Base-by-base conservation (phyloP, 1,140 invertebrate genomes). In the Pararge aegeria region DNA sequence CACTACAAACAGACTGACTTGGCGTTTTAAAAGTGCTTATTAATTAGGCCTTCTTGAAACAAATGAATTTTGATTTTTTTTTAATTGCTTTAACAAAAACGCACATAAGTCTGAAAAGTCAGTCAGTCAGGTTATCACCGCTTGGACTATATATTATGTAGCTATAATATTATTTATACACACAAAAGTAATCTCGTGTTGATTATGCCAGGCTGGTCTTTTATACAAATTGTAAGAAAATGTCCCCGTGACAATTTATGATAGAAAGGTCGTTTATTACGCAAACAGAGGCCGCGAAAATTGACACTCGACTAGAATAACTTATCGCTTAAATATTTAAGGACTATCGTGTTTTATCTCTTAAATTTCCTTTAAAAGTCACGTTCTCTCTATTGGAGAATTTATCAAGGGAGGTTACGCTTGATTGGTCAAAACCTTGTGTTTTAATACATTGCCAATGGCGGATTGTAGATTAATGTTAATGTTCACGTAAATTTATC, bases 221-320 rank as follows among this genome's bases (percentile, higher is more conserved):
- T n/a, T n/a, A n/a, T n/a, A n/a, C n/a, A 20, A 46, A 46, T 19
- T 46, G 2, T 42, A 12, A 16, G 38, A 42, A 42, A 19, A 1
- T 20, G 19, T 46, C 15, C 19, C 18, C 16, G 42, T 46, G 42
- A 46, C 18, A 21, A 46, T 46, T 46, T 46, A 20, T 1, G 42
- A 20, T 20, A 46, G 42, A 4, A 19, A 46, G 19, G 16, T 12
- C 42, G 6, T 46, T 46, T 46, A 20, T 46, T 46, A 46, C 42
- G 19, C 42, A 46, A 46, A 46, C 42, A 46, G 18, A 20, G 19
- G 42, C 19, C 19, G 42, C 42, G 42, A 46, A 46, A 46, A 46
- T 46, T 19, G 42, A 46, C 42, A 16, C 18, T 16, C 20, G 42
- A 16, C 18, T 16, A 18, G 42, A 46, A 46, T 46, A 46, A 46